Evolutionary conservation across 2,888 invertebrate species (phyloP).

Genomic region (Masnerella sp.): DNA sequence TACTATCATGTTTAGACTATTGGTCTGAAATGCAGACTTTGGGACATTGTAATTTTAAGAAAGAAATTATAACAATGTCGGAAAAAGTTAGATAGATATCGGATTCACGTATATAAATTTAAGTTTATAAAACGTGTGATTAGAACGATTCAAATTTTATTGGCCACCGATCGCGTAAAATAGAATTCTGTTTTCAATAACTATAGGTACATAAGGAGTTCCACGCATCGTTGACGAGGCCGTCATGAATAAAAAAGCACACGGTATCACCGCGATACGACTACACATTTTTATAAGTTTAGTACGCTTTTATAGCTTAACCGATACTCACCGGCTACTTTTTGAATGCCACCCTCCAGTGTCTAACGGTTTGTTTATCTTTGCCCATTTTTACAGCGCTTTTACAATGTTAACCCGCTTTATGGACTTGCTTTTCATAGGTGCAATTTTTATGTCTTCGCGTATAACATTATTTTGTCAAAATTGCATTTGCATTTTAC

Average conservation of each 20-base stretch:
- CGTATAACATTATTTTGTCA: too few relatives aligned
- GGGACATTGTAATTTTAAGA: too few relatives aligned
- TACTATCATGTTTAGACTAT: too few relatives aligned
- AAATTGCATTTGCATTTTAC: too few relatives aligned
- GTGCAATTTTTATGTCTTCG: too few relatives aligned
- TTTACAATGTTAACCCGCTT: constrained; percentile 14
- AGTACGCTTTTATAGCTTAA: constrained; percentile 45
- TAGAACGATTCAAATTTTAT: too few relatives aligned
- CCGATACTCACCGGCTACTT: constrained; percentile 44
- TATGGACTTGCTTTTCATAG: constrained; percentile 14
- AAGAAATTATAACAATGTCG: too few relatives aligned
- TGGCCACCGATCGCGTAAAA: constrained; percentile 14
- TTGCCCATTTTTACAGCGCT: constrained; percentile 15
- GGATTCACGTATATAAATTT: too few relatives aligned
- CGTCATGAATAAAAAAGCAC: constrained; percentile 46
- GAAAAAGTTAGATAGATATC: too few relatives aligned
- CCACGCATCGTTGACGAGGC: constrained; percentile 36
- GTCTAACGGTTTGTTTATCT: constrained; percentile 37
- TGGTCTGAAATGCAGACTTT: too few relatives aligned
- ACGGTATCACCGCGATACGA: constrained; percentile 3
- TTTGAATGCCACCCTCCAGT: constrained; percentile 41
- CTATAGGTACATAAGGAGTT: constrained; percentile 27
- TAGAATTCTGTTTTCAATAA: constrained; percentile 34
- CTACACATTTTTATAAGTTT: constrained; percentile 43
- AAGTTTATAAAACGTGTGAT: too few relatives aligned